Evolutionary conservation across 1,140 invertebrate genomes (phyloP).

Genomic region (Calycopis cecrops): DNA sequence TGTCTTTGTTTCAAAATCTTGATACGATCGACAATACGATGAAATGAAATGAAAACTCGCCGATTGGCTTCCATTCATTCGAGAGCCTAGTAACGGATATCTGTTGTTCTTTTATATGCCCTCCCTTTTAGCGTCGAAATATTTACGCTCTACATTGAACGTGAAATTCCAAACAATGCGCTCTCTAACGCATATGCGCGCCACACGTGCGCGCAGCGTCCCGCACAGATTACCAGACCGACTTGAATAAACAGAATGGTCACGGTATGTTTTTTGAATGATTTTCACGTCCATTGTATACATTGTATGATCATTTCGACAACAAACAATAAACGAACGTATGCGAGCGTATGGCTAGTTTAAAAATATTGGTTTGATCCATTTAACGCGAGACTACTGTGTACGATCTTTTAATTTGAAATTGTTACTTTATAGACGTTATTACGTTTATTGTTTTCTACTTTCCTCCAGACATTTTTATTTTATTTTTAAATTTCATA

Average conservation of each 20-base stretch:
- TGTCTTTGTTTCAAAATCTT: slow-evolving; percentile 32
- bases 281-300: slow-evolving; percentile 16
- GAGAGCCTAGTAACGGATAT: slow-evolving; percentile 42
- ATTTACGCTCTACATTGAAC: slow-evolving; percentile 69
- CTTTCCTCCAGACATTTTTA: no score
- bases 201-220: slow-evolving; percentile 54
- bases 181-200: slow-evolving; percentile 43
- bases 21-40: slow-evolving; percentile 19
- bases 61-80: slow-evolving; percentile 30
- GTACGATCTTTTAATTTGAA: no score
- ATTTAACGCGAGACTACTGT: neutral
- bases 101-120: slow-evolving; percentile 55
- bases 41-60: slow-evolving; percentile 23
- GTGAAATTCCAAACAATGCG: slow-evolving; percentile 69
- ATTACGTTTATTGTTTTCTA: no score
- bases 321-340: slow-evolving; percentile 15
- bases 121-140: slow-evolving; percentile 69
- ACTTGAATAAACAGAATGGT: slow-evolving; percentile 57
- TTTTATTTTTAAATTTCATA: no score
- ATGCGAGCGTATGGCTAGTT: neutral
- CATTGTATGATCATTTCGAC: slow-evolving; percentile 13
- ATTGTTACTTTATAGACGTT: no score
- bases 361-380: slow-evolving; percentile 5
- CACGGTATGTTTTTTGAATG: slow-evolving; percentile 33
- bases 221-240: slow-evolving; percentile 39